A percentile compares a stretch with the other conserved stretches of the same genome.
phyloP scores from a whole-genome alignment of 2,113 vertebrate species.

The Percopsis transmontana region DNA sequence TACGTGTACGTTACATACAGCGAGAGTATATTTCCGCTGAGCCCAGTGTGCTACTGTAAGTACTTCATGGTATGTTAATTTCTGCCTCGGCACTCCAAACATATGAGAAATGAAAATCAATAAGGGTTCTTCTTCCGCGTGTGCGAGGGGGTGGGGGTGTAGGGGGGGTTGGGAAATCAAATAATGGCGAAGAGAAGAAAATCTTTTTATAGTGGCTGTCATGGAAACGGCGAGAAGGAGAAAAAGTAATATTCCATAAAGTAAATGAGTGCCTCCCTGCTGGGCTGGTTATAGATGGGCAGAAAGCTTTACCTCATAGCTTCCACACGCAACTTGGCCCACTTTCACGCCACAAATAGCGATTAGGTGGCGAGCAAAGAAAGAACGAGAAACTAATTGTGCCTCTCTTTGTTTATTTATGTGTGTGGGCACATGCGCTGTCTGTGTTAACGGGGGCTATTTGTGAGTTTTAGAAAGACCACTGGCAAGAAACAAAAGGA shows the following conservation, averaged over 20 bases:
- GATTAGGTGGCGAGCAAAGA: conserved; percentile 51
- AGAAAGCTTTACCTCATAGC: conserved; percentile 54
- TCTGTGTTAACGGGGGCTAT: conserved; percentile 25
- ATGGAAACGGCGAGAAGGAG: conserved; percentile 74
- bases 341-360: conserved; percentile 60
- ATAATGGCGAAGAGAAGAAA: conserved; percentile 71
- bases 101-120: conserved; percentile 75
- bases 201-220: conserved; percentile 80
- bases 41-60: conserved; percentile 32
- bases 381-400: conserved; percentile 42
- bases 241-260: conserved; percentile 77
- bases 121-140: conserved; percentile 58
- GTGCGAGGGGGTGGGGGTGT: conserved; percentile 7
- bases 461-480: conserved; percentile 29
- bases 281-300: conserved; percentile 70
- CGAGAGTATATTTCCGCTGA: neutral
- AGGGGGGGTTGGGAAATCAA: conserved; percentile 45
- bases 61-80: conserved; percentile 62
- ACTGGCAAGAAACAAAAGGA: conserved; percentile 17
- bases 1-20: neutral
- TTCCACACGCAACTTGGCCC: conserved; percentile 61
- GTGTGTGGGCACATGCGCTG: neutral
- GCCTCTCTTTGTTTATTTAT: conserved; percentile 17
- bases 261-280: conserved; percentile 73
- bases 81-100: conserved; percentile 57